phyloP scores from a whole-genome alignment of 2,113 vertebrate genomes.

The Lophochroa leadbeateri region DNA sequence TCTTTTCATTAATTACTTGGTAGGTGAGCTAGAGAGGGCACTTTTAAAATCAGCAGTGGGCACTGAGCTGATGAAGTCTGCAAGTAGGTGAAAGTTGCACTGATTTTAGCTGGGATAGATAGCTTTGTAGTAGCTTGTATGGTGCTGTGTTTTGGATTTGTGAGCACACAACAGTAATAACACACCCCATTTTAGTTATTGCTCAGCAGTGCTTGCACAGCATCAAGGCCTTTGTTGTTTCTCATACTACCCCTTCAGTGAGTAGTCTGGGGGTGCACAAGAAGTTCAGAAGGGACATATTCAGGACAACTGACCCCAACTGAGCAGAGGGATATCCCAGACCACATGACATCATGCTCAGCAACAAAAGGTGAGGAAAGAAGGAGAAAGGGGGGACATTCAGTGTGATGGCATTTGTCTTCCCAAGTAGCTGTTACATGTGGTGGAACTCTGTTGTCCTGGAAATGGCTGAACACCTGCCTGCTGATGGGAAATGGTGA shows the following conservation, averaged over 20 bases:
- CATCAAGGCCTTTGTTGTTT: background rate
- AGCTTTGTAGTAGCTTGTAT: background rate
- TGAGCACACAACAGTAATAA: background rate
- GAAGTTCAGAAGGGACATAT: background rate
- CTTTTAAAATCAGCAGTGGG: background rate
- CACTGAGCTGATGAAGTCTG: background rate
- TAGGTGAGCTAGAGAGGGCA: background rate
- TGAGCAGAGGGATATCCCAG: background rate
- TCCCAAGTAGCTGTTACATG: rapidly evolving
- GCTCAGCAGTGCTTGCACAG: background rate
- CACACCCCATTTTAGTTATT: background rate
- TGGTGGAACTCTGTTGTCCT: background rate
- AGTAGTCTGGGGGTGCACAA: background rate
- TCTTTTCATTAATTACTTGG: background rate
- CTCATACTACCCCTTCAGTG: rapidly evolving
- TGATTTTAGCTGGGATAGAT: background rate
- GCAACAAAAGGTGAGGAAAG: background rate
- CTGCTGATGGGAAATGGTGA: background rate
- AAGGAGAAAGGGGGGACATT: background rate
- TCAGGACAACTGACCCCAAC: rapidly evolving
- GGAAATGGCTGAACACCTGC: background rate
- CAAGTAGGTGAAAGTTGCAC: background rate
- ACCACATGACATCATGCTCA: background rate
- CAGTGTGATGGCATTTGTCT: background rate
- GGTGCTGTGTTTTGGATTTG: background rate